Percentiles rank a stretch among this genome's conserved stretches.
These are phyloP conservation scores for Grammomys dolichurus DNA, from an alignment of 2,113 vertebrate species.

Conservation along the genomic window DNA sequence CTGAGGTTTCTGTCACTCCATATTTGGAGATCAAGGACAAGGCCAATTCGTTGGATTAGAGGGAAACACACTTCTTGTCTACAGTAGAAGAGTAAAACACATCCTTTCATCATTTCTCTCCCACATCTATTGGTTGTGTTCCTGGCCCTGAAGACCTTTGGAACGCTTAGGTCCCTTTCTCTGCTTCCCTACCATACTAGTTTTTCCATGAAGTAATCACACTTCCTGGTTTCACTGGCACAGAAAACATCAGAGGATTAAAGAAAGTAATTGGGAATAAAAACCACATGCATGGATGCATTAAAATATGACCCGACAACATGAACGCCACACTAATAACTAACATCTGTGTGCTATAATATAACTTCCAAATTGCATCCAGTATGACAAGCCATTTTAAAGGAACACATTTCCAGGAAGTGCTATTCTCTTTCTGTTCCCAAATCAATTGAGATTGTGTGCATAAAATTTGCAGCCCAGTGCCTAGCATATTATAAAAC, in stretches of 20 bases:
- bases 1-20: not conserved
- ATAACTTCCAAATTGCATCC: constrained; percentile 2
- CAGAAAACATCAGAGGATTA: not conserved
- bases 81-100: not conserved
- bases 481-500: not conserved
- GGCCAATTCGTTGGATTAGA: not conserved
- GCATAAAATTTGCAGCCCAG: not conserved
- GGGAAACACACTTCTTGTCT: not conserved
- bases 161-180: not conserved
- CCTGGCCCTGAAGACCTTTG: not conserved
- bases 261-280: not conserved
- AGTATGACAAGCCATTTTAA: not conserved
- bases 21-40: not conserved
- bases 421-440: not conserved
- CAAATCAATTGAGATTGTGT: not conserved
- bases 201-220: not conserved
- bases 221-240: not conserved
- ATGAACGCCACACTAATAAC: not conserved
- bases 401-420: not conserved
- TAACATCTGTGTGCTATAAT: constrained; percentile 29
- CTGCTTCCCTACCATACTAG: not conserved
- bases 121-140: not conserved
- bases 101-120: not conserved
- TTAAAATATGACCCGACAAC: not conserved
- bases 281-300: not conserved